Conservation (phyloP, 2,797 vertebrate species). For the Paedocypris micromegethes region DNA sequence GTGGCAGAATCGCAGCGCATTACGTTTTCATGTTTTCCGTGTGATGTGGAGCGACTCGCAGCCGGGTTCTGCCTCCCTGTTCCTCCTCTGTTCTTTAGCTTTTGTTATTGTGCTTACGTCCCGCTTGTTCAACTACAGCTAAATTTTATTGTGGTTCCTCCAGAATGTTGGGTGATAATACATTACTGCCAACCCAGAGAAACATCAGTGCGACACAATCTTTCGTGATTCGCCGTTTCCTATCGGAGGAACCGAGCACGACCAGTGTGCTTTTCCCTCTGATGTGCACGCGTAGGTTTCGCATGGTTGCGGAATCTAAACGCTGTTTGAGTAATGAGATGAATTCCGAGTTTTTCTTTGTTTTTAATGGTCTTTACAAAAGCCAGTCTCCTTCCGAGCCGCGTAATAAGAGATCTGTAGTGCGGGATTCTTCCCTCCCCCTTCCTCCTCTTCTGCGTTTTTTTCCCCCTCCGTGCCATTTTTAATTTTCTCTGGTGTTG, state of each 20-base stretch:
- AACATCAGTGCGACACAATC: too few relatives aligned
- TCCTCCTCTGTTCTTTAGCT: too few relatives aligned
- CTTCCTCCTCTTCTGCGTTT: constrained; percentile 7
- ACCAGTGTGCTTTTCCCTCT: too few relatives aligned
- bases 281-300: constrained; percentile 14
- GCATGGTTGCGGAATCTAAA: constrained; percentile 46
- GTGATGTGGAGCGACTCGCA: too few relatives aligned
- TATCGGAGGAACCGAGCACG: too few relatives aligned
- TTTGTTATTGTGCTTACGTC: too few relatives aligned
- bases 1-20: constrained; percentile 41
- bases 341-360: constrained; percentile 49
- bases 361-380: constrained; percentile 53
- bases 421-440: constrained; percentile 40
- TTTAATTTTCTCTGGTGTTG: constrained; percentile 49
- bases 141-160: too few relatives aligned
- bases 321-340: constrained; percentile 37
- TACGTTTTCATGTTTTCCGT: constrained; percentile 25
- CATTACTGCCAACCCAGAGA: too few relatives aligned
- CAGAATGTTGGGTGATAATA: too few relatives aligned
- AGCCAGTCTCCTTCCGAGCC: constrained; percentile 41
- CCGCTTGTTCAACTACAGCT: too few relatives aligned
- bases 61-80: too few relatives aligned
- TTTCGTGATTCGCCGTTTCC: too few relatives aligned
- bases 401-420: constrained; percentile 41
- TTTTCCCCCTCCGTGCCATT: constrained; percentile 40